Percentiles rank a stretch among this genome's conserved stretches.
These are phyloP conservation scores for Uria aalge DNA, from an alignment of 2,113 vertebrate species.

Conservation along the genomic window DNA sequence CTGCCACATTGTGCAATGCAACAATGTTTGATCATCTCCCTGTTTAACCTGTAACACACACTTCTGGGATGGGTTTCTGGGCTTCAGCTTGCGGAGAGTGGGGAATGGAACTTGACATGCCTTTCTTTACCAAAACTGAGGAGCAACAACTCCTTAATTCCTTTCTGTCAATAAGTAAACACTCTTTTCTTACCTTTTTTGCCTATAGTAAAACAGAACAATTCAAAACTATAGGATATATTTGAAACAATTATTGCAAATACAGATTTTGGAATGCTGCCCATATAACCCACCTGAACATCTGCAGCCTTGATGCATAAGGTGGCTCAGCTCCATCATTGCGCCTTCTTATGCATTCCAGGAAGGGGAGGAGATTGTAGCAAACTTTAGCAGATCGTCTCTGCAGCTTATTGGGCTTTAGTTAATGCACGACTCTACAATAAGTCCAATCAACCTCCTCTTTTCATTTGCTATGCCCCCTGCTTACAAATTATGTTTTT, in stretches of 20 bases:
- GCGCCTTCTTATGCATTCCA: not conserved
- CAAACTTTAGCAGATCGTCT: not conserved
- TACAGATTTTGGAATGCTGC: not conserved
- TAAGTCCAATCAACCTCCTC: not conserved
- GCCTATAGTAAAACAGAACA: not conserved
- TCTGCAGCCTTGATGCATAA: not conserved
- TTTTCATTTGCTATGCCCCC: not conserved
- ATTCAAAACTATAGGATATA: not conserved
- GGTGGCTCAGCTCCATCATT: not conserved
- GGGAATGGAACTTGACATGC: not conserved
- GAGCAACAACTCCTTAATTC: not conserved
- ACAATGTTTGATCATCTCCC: not conserved
- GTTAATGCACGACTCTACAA: not conserved
- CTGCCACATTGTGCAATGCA: not conserved
- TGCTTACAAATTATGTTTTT: not conserved
- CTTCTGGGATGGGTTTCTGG: not conserved
- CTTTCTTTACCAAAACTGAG: not conserved
- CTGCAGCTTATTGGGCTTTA: not conserved
- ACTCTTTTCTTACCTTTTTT: not conserved
- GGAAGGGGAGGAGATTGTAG: not conserved
- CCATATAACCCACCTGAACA: not conserved
- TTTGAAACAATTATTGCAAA: not conserved
- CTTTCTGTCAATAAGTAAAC: not conserved
- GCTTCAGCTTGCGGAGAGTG: not conserved
- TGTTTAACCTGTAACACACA: not conserved